Percentiles rank a stretch among this genome's conserved stretches.
These are phyloP conservation scores for Drosophila dives DNA, from an alignment of 2,888 invertebrate genomes.

Conservation along the genomic window DNA sequence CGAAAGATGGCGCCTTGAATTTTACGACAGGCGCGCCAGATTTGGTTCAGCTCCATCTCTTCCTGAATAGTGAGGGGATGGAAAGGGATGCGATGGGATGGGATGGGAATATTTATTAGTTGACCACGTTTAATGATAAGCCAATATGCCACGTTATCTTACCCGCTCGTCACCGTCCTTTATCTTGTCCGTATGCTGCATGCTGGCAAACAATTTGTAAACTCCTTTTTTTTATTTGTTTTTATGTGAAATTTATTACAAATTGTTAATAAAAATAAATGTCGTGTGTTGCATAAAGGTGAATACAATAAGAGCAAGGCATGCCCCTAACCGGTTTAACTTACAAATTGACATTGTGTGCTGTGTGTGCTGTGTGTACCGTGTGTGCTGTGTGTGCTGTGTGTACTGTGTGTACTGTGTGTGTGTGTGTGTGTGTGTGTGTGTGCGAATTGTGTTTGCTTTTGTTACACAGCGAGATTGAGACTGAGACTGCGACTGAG, in stretches of 20 bases:
- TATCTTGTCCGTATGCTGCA: conserved; percentile 72
- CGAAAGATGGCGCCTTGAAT: conserved; percentile 91
- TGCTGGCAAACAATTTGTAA: conserved; percentile 45
- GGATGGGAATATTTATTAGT: conserved; percentile 1
- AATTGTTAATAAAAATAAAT: conserved; percentile 38
- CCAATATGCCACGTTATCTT: conserved; percentile 23
- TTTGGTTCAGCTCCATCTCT: conserved; percentile 86
- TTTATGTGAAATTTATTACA: conserved; percentile 24
- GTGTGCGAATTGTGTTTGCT: conserved; percentile 51
- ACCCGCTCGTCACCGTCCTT: conserved; percentile 75
- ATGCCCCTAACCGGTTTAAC: conserved; percentile 27
- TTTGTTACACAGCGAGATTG: conserved; percentile 37
- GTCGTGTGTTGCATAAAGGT: conserved; percentile 18
- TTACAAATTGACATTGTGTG: conserved; percentile 69
- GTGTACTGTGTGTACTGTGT: conserved; percentile 20
- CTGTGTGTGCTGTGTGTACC: conserved; percentile 11
- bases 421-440: conserved; percentile 26
- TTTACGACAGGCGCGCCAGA: conserved; percentile 93
- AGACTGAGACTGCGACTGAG: conserved; percentile 12
- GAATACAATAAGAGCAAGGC: conserved; percentile 57
- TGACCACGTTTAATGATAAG: conserved; percentile 33
- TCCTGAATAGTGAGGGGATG: conserved; percentile 41
- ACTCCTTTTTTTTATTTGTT: conserved; percentile 40
- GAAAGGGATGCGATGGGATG: neutral
- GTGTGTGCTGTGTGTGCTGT: neutral